Conservation (phyloP, 1,140 invertebrate genomes). For the Sarcophaga bullata region DNA sequence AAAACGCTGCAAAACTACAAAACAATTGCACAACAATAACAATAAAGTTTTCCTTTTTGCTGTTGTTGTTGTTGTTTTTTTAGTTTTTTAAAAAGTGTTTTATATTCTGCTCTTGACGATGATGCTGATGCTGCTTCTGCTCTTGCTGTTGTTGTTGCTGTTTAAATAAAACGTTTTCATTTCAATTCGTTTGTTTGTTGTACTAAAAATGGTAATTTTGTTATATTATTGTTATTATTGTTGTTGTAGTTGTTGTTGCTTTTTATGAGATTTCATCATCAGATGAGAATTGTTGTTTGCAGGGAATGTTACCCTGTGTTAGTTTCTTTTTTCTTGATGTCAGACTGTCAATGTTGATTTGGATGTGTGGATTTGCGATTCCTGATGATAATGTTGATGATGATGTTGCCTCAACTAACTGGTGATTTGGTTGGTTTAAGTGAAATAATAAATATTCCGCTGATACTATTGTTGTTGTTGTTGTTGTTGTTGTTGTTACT, state of each 20-base stretch:
- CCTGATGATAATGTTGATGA: slow-evolving; percentile 2
- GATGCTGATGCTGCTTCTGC: background rate
- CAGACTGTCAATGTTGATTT: background rate
- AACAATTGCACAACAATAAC: background rate
- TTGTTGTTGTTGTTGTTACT: background rate
- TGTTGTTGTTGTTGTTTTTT: too few species aligned
- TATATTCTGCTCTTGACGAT: too few species aligned
- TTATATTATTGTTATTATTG: background rate
- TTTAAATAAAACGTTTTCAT: background rate
- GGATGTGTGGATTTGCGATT: background rate
- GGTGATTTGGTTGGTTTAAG: slow-evolving; percentile 28
- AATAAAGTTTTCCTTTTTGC: background rate
- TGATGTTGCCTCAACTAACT: slow-evolving; percentile 18
- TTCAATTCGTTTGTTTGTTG: background rate
- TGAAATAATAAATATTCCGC: slow-evolving; percentile 41
- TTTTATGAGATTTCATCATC: slow-evolving; percentile 17
- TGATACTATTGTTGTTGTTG: background rate
- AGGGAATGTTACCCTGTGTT: too few species aligned
- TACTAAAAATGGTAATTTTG: slow-evolving; percentile 22
- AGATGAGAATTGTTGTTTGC: background rate
- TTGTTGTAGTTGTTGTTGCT: background rate
- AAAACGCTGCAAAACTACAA: slow-evolving; percentile 6
- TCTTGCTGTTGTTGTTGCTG: background rate
- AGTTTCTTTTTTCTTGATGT: background rate
- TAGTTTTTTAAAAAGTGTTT: too few species aligned